phyloP scores from a whole-genome alignment of 2,888 invertebrate genomes.

The Hemaris fuciformis region DNA sequence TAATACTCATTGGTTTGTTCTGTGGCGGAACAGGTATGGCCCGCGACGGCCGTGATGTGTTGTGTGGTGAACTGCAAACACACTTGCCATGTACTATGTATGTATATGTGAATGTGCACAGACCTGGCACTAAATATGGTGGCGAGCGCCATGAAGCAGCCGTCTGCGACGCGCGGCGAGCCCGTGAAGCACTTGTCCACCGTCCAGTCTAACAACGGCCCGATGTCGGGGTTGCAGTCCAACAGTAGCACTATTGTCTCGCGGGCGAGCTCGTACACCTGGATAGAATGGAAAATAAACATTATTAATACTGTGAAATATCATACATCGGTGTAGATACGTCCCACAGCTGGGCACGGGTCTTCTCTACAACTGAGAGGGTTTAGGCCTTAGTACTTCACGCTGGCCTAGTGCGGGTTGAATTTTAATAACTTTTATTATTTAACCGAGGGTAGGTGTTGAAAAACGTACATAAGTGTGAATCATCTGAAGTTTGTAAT shows the following conservation, averaged over 20 bases:
- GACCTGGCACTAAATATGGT: slow-evolving; percentile 98
- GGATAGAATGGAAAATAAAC: slow-evolving; percentile 19
- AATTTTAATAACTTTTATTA: too few relatives aligned
- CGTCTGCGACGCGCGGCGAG: slow-evolving; percentile 93
- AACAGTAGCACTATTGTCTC: slow-evolving; percentile 96
- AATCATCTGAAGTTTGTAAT: too few relatives aligned
- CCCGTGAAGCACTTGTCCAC: slow-evolving; percentile 99
- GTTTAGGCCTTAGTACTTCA: background rate
- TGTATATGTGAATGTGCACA: too few relatives aligned
- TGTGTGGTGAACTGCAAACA: too few relatives aligned
- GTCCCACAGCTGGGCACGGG: background rate
- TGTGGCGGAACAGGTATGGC: too few relatives aligned
- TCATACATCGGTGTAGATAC: too few relatives aligned
- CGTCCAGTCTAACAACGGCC: slow-evolving; percentile 96
- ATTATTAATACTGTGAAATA: background rate
- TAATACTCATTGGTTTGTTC: too few relatives aligned
- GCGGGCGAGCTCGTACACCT: slow-evolving; percentile 95
- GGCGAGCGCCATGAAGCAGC: slow-evolving; percentile 97
- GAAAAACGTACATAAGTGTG: too few relatives aligned
- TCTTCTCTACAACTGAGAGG: background rate
- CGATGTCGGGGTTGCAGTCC: slow-evolving; percentile 97
- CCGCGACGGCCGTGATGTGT: too few relatives aligned
- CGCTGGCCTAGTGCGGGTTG: background rate
- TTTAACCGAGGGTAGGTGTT: too few relatives aligned
- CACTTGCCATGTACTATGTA: too few relatives aligned